phyloP scores from a whole-genome alignment of 2,113 vertebrate genomes.

The Larimichthys crocea region DNA sequence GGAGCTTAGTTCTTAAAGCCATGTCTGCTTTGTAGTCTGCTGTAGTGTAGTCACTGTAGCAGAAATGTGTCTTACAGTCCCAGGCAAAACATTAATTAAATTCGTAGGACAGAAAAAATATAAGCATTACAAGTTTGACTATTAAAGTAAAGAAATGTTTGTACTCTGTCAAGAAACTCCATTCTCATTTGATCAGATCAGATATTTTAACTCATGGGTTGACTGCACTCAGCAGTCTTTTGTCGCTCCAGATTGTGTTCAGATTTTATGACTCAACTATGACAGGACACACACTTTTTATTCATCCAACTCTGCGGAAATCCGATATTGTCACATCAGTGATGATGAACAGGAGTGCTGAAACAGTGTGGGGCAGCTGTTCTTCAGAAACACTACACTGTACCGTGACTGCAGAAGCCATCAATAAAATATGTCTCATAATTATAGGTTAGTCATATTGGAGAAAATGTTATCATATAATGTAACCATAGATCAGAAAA shows the following conservation, averaged over 20 bases:
- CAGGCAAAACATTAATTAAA: not conserved
- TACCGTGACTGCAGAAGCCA: not conserved
- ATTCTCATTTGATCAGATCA: too few relatives aligned
- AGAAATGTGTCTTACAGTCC: not conserved
- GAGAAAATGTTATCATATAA: not conserved
- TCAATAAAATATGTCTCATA: not conserved
- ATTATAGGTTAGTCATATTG: not conserved
- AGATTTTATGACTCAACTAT: not conserved
- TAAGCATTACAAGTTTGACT: not conserved
- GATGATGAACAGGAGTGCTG: not conserved
- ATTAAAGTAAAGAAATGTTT: not conserved
- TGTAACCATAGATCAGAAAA: not conserved
- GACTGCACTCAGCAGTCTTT: not conserved
- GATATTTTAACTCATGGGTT: not conserved
- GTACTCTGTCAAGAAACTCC: too few relatives aligned
- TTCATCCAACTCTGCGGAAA: not conserved
- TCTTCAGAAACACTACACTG: not conserved
- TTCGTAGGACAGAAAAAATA: not conserved
- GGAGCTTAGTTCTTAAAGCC: conserved; percentile 2
- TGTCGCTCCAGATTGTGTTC: not conserved
- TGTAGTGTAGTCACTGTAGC: not conserved
- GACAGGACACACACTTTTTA: not conserved
- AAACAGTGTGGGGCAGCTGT: not conserved
- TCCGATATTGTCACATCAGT: not conserved
- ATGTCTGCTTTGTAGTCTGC: not conserved